phyloP scores from a whole-genome alignment of 2,113 vertebrate genomes.

The Varanus salvator region DNA sequence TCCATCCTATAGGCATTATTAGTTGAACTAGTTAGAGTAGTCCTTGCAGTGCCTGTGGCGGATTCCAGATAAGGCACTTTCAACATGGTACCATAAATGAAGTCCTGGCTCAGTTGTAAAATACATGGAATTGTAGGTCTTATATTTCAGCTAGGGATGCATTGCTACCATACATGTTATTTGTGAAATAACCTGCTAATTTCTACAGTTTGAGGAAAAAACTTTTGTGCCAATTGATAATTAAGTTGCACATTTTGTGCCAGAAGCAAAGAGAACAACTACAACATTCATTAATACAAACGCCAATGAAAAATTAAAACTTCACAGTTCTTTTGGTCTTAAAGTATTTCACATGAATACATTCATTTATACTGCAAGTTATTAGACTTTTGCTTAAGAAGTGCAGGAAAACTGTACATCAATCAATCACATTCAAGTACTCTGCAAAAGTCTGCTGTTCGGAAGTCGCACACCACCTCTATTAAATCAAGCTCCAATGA shows the following conservation, averaged over 20 bases:
- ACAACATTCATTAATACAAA: constrained; percentile 52
- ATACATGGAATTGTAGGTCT: neutral
- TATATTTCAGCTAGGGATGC: neutral
- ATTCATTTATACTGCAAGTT: constrained; percentile 62
- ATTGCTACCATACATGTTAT: constrained; percentile 31
- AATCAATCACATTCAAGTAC: constrained; percentile 80
- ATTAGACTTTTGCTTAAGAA: constrained; percentile 70
- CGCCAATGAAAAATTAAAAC: constrained; percentile 54
- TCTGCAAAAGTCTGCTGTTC: constrained; percentile 76
- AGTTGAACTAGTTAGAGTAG: neutral
- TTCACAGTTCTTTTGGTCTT: constrained; percentile 84
- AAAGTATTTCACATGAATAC: constrained; percentile 69
- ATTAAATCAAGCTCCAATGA: constrained; percentile 56
- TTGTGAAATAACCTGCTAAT: constrained; percentile 40
- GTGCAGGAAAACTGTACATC: constrained; percentile 74
- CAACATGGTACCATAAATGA: neutral
- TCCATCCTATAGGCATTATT: neutral
- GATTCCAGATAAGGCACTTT: neutral
- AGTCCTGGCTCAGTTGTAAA: neutral
- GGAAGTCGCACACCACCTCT: constrained; percentile 72
- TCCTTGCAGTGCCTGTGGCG: neutral
- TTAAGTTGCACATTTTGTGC: constrained; percentile 46
- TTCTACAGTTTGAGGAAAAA: constrained; percentile 20
- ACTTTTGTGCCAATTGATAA: constrained; percentile 14
- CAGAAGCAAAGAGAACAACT: constrained; percentile 31